Percentiles rank a stretch among this genome's conserved stretches.
Evolutionary conservation across 2,797 vertebrate species (phyloP).

Genomic region (Sparidentex hasta): DNA sequence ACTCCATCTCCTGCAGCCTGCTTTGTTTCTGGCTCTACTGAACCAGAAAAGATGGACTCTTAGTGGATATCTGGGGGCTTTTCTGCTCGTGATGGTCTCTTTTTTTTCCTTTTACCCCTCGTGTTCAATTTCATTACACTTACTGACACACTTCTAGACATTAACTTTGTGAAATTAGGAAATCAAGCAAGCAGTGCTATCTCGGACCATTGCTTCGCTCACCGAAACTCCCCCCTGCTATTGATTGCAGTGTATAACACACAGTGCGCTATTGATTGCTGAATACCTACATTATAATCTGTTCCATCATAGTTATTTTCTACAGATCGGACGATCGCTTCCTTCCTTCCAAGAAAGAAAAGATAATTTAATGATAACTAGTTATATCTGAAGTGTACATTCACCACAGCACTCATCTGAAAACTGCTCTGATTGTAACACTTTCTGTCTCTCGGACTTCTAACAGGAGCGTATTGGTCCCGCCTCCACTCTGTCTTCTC

Average conservation of each 20-base stretch:
- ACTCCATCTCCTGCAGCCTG: slow-evolving; percentile 62
- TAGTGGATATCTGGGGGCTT: slow-evolving; percentile 62
- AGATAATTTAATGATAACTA: slow-evolving; percentile 14
- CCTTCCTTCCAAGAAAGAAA: slow-evolving; percentile 16
- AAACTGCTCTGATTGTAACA: slow-evolving; percentile 15
- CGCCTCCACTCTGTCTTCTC: slow-evolving; percentile 18
- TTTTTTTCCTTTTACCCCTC: neutral
- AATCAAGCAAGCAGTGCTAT: slow-evolving; percentile 44
- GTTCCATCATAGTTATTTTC: slow-evolving; percentile 24
- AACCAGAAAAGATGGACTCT: slow-evolving; percentile 71
- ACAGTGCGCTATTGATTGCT: slow-evolving; percentile 44
- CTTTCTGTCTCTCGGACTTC: neutral
- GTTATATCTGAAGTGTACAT: neutral
- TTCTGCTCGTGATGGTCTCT: slow-evolving; percentile 41
- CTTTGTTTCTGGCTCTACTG: slow-evolving; percentile 72
- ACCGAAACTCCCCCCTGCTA: slow-evolving; percentile 21
- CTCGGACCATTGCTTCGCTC: slow-evolving; percentile 17
- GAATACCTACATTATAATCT: slow-evolving; percentile 50
- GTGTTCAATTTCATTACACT: slow-evolving; percentile 59
- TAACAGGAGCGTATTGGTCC: slow-evolving; percentile 22
- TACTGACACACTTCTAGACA: slow-evolving; percentile 44
- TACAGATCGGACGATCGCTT: slow-evolving; percentile 30
- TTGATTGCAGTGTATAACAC: slow-evolving; percentile 48
- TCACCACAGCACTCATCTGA: neutral
- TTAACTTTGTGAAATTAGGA: slow-evolving; percentile 51